Percentiles rank a stretch among this genome's conserved stretches.
Conservation (phyloP, 2,113 vertebrate genomes). For the Bagarius yarrelli region DNA sequence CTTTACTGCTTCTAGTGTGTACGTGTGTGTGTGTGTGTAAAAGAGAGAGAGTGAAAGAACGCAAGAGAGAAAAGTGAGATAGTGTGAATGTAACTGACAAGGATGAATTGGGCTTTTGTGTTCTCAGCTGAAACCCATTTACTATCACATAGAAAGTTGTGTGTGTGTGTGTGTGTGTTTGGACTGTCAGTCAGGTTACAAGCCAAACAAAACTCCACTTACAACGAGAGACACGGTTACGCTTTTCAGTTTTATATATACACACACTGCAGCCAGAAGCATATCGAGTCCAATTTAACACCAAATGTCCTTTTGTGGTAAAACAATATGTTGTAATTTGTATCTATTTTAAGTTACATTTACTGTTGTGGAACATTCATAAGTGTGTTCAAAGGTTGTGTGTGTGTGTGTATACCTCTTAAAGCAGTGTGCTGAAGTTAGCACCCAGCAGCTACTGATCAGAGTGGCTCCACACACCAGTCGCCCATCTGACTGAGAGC, state of each 20-base stretch:
- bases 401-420: conserved; percentile 76
- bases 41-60: not conserved
- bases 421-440: conserved; percentile 96
- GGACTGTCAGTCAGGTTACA: not conserved
- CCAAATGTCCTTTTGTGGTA: not conserved
- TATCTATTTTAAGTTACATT: not conserved
- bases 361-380: not conserved
- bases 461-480: conserved; percentile 93
- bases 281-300: not conserved
- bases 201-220: not conserved
- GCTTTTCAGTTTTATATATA: not conserved
- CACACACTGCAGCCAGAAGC: not conserved
- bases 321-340: not conserved
- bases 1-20: too few species aligned
- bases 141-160: not conserved
- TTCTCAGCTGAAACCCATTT: conserved; percentile 5
- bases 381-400: conserved; percentile 13
- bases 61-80: not conserved
- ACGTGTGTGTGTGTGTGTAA: not conserved
- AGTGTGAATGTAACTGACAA: conserved; percentile 11
- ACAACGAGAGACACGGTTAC: not conserved
- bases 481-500: conserved; percentile 82
- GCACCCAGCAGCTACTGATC: conserved; percentile 92
- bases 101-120: conserved; percentile 14
- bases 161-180: not conserved